Evolutionary conservation across 1,140 invertebrate species (phyloP).

Genomic region (Aphelinus certus): DNA sequence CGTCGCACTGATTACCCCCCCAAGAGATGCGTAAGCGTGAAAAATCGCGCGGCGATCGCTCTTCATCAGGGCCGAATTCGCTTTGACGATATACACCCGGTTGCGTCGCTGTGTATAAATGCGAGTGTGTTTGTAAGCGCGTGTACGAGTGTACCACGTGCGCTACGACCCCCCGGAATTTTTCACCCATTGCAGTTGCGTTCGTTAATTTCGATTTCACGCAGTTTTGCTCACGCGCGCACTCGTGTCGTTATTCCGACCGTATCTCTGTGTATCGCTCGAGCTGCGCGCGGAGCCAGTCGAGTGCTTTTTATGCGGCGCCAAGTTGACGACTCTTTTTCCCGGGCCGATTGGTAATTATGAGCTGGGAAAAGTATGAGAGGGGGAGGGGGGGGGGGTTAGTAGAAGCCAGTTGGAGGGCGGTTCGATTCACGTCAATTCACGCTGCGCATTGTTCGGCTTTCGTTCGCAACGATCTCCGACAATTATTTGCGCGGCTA

Average conservation of each 20-base stretch:
- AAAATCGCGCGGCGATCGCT: constrained; percentile 29
- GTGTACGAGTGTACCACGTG: not conserved
- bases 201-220: constrained; percentile 67
- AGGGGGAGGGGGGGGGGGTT: no score
- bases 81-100: constrained; percentile 10
- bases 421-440: no score
- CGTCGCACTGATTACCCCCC: constrained; percentile 20
- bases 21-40: constrained; percentile 18
- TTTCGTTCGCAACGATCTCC: no score
- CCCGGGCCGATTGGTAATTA: no score
- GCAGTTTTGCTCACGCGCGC: constrained; percentile 52
- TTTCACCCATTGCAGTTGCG: not conserved
- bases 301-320: no score
- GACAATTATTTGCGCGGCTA: no score
- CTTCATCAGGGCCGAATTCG: constrained; percentile 22
- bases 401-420: no score
- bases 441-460: no score
- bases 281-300: no score
- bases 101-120: not conserved
- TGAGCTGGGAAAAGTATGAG: no score
- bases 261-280: no score
- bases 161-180: not conserved
- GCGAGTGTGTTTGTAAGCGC: not conserved
- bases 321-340: no score
- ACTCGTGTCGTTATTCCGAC: not conserved